Base-by-base conservation (phyloP, 2,888 invertebrate species). In the Plagiodera versicolora region DNA sequence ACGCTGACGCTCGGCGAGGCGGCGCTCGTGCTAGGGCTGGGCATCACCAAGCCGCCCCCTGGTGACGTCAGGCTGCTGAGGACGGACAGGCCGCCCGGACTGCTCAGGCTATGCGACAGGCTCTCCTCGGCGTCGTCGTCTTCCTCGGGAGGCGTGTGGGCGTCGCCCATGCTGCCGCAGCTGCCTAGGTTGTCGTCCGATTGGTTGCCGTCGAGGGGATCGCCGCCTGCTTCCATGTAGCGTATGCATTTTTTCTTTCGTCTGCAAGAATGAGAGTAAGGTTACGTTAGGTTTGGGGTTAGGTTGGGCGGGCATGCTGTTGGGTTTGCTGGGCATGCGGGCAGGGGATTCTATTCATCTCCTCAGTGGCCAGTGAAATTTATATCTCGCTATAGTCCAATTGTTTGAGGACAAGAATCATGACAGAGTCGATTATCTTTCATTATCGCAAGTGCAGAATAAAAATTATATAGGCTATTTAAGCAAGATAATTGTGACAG, bases 231-330 rank as follows among this genome's bases (percentile, higher is more conserved):
- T 84, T 94, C 95, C 90, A 94, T 91, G 85, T 95, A 95, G 73
- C 95, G 91, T 78, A 95, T 92, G 86, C 95, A 95, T 84, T 95
- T 95, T 84, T 95, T 95, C 88, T 95, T 95, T 86, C 95, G 94
- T 86, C 95, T 95, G 85, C 4, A 6, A 6, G 24, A 4, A 85
- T 56, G 55, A 48, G 32, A 45, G 20, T 9, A 52, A 47, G 19
- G 48, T n/a, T n/a, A n/a, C n/a, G n/a, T n/a, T n/a, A n/a, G n/a
- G n/a, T n/a, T n/a, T n/a, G 39, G 14, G 14, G 48, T 58, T 46
- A 58, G 52, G 56, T 48, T 60, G 20, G 56, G 45, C 24, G 28
- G 28, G 19, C 35, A 48, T 46, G 24, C 24, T n/a, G n/a, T n/a
- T 54, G 39, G 10, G 52, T 4, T 0, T 11, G 30, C n/a, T 48